Percentiles rank a stretch among this genome's conserved stretches.
These are phyloP conservation scores for Acanthornis magna DNA, from an alignment of 2,797 vertebrate species.

Conservation along the genomic window DNA sequence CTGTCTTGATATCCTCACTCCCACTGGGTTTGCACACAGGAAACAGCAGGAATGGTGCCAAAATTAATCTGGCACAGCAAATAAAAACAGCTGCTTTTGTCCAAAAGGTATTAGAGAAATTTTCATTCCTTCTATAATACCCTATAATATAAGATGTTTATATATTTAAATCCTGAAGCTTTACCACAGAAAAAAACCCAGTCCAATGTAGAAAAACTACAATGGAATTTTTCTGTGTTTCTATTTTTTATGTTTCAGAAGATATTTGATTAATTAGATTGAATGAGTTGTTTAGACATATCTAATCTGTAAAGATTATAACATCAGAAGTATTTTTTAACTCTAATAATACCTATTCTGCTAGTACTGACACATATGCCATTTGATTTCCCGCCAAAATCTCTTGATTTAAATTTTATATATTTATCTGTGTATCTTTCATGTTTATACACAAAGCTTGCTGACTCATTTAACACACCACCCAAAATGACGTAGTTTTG, in stretches of 20 bases:
- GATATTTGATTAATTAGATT: background rate
- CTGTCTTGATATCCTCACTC: background rate
- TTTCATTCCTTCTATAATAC: background rate
- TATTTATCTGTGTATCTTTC: background rate
- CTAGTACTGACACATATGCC: background rate
- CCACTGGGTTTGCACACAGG: background rate
- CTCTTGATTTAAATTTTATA: background rate
- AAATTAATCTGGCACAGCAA: constrained; percentile 6
- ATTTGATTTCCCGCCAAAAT: background rate
- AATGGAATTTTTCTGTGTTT: background rate
- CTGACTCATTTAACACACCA: background rate
- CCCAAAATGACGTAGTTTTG: background rate
- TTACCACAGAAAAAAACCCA: background rate
- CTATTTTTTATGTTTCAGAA: background rate
- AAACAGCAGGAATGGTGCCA: background rate
- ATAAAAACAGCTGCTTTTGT: constrained; percentile 25
- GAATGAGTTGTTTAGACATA: background rate
- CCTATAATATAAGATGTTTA: background rate
- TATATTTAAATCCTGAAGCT: background rate
- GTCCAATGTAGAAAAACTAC: background rate
- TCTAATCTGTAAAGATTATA: background rate
- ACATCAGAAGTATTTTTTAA: background rate
- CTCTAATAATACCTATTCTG: background rate
- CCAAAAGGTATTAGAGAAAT: background rate
- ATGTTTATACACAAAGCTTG: background rate